A percentile compares a stretch with the other conserved stretches of the same genome.
phyloP scores from a whole-genome alignment of 2,797 vertebrate species.

The Tokudaia tokunoshimensis region DNA sequence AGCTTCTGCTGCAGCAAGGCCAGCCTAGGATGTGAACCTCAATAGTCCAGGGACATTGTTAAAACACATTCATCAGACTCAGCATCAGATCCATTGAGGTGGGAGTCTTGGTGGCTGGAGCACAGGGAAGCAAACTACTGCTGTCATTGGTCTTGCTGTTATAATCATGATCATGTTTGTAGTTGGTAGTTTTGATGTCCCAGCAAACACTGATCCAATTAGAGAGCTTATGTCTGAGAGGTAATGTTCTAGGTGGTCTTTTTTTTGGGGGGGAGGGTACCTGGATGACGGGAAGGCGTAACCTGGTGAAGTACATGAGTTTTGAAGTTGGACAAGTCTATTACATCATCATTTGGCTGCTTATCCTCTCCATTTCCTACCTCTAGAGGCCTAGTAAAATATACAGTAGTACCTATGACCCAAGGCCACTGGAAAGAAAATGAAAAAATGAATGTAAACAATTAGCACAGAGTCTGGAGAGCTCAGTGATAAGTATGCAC shows the following conservation, averaged over 20 bases:
- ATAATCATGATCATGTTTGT: background rate
- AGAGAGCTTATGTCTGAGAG: slow-evolving; percentile 5
- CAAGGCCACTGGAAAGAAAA: background rate
- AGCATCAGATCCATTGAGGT: background rate
- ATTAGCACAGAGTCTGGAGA: background rate
- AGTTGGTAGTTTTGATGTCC: background rate
- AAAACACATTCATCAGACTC: background rate
- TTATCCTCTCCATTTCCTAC: background rate
- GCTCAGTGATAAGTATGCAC: background rate
- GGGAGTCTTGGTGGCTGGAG: background rate
- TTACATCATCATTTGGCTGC: background rate
- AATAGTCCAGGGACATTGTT: background rate
- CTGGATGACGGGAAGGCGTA: background rate
- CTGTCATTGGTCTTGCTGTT: background rate
- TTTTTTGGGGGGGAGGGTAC: accelerated
- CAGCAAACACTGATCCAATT: background rate
- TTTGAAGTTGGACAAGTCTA: background rate
- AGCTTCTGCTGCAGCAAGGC: background rate
- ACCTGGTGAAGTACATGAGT: background rate
- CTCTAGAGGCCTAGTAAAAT: background rate
- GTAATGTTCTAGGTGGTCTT: background rate
- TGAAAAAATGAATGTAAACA: slow-evolving; percentile 23
- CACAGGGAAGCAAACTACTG: background rate
- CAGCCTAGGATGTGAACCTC: background rate
- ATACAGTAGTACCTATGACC: background rate